Evolutionary conservation across 2,888 invertebrate genomes (phyloP).

Genomic region (Lysandra bellargus): DNA sequence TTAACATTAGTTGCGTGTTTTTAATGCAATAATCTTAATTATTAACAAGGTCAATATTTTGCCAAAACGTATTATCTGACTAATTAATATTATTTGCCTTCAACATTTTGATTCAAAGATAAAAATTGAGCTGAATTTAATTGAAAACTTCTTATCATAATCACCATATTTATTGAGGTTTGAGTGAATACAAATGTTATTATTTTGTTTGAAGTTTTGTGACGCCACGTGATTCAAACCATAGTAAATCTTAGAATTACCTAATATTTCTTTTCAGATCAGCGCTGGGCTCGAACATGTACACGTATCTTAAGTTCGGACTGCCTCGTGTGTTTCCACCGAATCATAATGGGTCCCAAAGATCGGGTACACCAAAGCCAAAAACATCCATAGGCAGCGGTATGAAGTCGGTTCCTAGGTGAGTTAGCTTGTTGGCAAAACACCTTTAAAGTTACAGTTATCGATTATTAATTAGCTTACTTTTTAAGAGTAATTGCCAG

Average conservation of each 20-base stretch:
- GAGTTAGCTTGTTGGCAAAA: constrained; percentile 33
- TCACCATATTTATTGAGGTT: background rate
- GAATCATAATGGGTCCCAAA: constrained; percentile 85
- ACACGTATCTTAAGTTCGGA: constrained; percentile 96
- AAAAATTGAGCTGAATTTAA: background rate
- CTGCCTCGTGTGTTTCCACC: constrained; percentile 95
- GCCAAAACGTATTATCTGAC: background rate
- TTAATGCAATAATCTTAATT: constrained; percentile 1
- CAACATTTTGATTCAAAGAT: background rate
- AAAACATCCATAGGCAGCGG: constrained; percentile 78
- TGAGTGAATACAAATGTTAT: background rate
- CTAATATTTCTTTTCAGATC: constrained; percentile 74
- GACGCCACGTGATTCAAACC: background rate
- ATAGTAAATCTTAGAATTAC: background rate
- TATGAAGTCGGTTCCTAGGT: constrained; percentile 78
- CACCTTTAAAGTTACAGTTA: background rate
- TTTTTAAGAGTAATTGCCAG: background rate
- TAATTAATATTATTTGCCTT: background rate
- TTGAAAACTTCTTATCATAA: constrained; percentile 1
- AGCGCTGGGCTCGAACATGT: constrained; percentile 94
- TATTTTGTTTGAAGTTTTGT: background rate
- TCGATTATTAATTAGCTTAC: background rate
- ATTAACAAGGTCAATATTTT: background rate
- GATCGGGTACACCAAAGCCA: constrained; percentile 83
- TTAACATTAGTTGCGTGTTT: background rate